Evolutionary conservation across 2,888 invertebrate species (phyloP), one percentile per base, ranked within the genome.

Genomic region (Drosophila nr. medialis): DNA sequence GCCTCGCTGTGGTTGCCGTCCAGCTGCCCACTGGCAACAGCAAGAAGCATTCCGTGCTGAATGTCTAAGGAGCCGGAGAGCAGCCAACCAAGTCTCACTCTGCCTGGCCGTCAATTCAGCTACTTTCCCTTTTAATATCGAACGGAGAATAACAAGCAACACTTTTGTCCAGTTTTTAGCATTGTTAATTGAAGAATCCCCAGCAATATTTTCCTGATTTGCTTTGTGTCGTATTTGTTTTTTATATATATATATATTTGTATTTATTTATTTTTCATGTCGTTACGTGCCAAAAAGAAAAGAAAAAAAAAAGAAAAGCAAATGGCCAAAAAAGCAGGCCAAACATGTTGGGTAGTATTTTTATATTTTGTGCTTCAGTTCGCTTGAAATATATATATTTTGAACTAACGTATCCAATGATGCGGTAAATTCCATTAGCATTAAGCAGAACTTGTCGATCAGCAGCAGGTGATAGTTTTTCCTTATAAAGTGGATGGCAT

Each of bases 1-100:
- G 93, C 51, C 85, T 94, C 50, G 93, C 93, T n/a, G 93, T 94
- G 48, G 92, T 94, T 53, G 94, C 93, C 61, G 92, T 94, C 6
- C 92, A 93, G 60, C 77, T 93, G 72, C 93, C 93, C 5, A 76
- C 81, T 40, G 81, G 80, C 27, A 86, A 84, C 80, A 85, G 74
- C 72, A 92, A 92, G 63, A 93, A 92, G 77, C 93, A 93, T 91
- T 91, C 92, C 81, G 92, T 93, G 68, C 90, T 93, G 64, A 93
- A 91, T 81, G 92, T 93, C 56, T 93, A 91, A 48, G 45, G 40
- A 3, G 30, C 21, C 18, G 10, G 5, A 8, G 21, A 50, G 56
- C 40, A 68, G 51, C 42, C 67, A 24, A 11, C 50, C 29, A 55
- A 50, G 34, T 18, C 49, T 36, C 27, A 27, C 27, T 27, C 27